These are phyloP conservation scores for Magallana angulata DNA, from an alignment of 1,140 invertebrate genomes.

Conservation along the genomic window DNA sequence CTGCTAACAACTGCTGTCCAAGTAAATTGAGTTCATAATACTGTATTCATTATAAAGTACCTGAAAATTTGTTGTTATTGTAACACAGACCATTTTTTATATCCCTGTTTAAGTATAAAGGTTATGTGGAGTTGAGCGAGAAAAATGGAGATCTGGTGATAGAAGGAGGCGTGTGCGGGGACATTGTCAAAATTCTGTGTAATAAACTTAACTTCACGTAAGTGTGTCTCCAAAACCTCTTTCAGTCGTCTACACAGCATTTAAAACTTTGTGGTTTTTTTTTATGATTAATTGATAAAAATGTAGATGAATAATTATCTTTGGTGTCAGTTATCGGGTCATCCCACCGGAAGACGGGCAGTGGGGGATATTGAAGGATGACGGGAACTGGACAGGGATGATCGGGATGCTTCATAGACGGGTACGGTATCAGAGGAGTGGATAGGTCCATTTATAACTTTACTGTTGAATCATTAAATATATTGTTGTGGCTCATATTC, in stretches of 20 bases:
- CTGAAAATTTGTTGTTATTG: neutral
- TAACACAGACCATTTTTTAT: neutral
- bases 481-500: no score
- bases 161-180: neutral
- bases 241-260: no score
- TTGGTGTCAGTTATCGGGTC: slow-evolving; percentile 44
- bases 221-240: neutral
- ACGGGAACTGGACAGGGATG: slow-evolving; percentile 60
- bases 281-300: neutral
- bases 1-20: neutral
- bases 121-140: neutral
- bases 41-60: no score
- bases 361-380: slow-evolving; percentile 45
- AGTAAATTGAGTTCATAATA: neutral
- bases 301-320: neutral
- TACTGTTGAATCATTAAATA: no score
- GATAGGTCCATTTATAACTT: no score
- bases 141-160: neutral
- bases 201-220: slow-evolving; percentile 21
- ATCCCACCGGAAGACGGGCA: slow-evolving; percentile 51
- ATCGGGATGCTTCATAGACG: slow-evolving; percentile 54
- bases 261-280: no score
- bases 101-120: neutral
- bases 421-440: slow-evolving; percentile 33
- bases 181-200: neutral